Conservation (phyloP, 30 jellyfish, hydroid and myxozoan species). For the Chrysaora quinquecirrha region DNA sequence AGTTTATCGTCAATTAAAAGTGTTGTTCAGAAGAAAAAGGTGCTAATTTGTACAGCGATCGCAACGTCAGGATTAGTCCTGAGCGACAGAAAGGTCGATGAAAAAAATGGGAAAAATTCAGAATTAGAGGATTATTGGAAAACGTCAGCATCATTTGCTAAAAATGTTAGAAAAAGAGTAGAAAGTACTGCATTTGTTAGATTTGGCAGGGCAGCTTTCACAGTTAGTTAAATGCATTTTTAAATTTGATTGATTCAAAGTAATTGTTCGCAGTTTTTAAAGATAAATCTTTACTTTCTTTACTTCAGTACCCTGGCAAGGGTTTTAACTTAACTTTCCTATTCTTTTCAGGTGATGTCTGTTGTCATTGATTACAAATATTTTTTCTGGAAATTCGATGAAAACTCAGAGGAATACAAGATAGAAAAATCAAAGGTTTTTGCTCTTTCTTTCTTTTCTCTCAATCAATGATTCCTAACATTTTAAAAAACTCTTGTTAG, state of each 20-base stretch:
- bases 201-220: slow-evolving; percentile 89
- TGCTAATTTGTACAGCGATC: not conserved
- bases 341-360: slow-evolving; percentile 69
- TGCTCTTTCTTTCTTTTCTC: too few relatives aligned
- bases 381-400: slow-evolving; percentile 56
- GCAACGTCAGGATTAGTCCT: not conserved
- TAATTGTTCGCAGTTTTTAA: not conserved
- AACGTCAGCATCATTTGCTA: not conserved
- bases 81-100: not conserved
- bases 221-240: slow-evolving; percentile 45
- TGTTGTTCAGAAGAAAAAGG: not conserved
- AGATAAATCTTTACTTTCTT: not conserved
- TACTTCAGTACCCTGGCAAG: not conserved
- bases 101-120: not conserved
- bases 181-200: slow-evolving; percentile 72
- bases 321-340: not conserved
- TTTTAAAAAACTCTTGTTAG: too few relatives aligned
- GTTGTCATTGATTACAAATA: slow-evolving; percentile 76
- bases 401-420: slow-evolving; percentile 41
- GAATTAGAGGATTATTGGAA: not conserved
- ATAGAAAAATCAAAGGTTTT: slow-evolving; percentile 67
- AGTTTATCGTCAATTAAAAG: not conserved
- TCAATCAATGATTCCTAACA: too few relatives aligned
- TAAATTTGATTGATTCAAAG: not conserved
- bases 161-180: slow-evolving; percentile 27